phyloP scores from a whole-genome alignment of 2,888 invertebrate genomes.

The Chironomus tentans region DNA sequence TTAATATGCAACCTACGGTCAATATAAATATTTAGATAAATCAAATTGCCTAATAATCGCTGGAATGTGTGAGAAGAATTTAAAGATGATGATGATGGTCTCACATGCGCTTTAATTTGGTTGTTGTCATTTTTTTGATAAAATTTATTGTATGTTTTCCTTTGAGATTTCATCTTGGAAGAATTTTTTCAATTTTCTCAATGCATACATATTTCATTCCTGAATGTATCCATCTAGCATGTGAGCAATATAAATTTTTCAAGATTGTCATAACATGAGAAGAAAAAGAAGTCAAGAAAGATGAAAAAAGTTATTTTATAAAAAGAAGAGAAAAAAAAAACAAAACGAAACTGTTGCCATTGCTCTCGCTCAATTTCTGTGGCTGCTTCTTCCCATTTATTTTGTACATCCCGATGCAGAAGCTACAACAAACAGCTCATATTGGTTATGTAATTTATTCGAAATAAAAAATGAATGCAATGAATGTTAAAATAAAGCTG shows the following conservation, averaged over 20 bases:
- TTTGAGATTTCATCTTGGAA: background rate
- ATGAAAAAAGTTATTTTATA: background rate
- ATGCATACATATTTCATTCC: background rate
- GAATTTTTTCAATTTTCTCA: background rate
- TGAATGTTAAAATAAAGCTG: background rate
- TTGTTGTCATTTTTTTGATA: background rate
- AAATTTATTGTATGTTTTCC: constrained; percentile 5
- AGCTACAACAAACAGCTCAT: background rate
- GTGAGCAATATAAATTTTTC: background rate
- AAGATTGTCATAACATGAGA: background rate
- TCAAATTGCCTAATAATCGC: background rate
- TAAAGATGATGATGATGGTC: background rate
- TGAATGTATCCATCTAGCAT: background rate
- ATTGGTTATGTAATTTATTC: background rate
- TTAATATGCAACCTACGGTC: background rate
- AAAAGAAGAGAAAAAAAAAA: background rate
- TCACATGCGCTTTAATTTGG: background rate
- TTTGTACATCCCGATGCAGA: background rate
- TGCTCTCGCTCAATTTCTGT: background rate
- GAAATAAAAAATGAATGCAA: background rate
- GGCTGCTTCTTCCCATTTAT: background rate
- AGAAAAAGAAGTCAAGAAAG: background rate
- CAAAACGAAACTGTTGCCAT: background rate
- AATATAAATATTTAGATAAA: background rate
- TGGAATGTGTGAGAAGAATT: background rate